Evolutionary conservation across 2,113 vertebrate genomes (phyloP).

Genomic region (Grantiella picta): DNA sequence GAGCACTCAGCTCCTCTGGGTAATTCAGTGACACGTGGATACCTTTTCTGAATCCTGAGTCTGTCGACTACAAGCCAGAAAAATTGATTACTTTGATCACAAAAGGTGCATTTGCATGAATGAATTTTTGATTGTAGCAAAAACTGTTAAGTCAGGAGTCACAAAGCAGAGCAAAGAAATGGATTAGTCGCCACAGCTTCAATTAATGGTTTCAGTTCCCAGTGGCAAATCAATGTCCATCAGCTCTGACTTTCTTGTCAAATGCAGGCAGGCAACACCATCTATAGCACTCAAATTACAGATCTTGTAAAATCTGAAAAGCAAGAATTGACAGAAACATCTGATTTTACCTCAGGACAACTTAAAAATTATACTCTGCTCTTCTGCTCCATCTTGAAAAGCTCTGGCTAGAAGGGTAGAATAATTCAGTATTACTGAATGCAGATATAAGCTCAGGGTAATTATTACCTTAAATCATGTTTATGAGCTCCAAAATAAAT

Average conservation of each 20-base stretch:
- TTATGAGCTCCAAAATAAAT: not conserved
- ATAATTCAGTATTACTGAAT: slow-evolving; percentile 32
- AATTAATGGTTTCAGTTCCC: slow-evolving; percentile 63
- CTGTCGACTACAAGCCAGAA: not conserved
- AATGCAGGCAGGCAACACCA: slow-evolving; percentile 19
- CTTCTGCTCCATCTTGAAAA: not conserved
- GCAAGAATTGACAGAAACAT: slow-evolving; percentile 65
- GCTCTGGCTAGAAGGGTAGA: slow-evolving; percentile 32
- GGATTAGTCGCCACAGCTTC: slow-evolving; percentile 46
- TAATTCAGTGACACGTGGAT: rapidly evolving
- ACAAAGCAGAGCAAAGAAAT: not conserved
- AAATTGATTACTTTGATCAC: slow-evolving; percentile 52
- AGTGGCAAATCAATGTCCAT: slow-evolving; percentile 55
- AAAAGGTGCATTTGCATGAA: slow-evolving; percentile 29
- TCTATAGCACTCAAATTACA: slow-evolving; percentile 66
- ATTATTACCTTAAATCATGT: slow-evolving; percentile 18
- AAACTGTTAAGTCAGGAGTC: slow-evolving; percentile 15
- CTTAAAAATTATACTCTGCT: slow-evolving; percentile 56
- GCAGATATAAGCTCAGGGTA: not conserved
- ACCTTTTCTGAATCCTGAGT: not conserved
- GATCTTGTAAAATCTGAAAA: slow-evolving; percentile 65
- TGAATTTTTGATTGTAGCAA: not conserved
- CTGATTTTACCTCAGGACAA: slow-evolving; percentile 61
- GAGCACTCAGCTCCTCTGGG: not conserved
- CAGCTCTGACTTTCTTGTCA: slow-evolving; percentile 52